Evolutionary conservation across 2,888 invertebrate genomes (phyloP).

Genomic region (Chloromyia formosa): DNA sequence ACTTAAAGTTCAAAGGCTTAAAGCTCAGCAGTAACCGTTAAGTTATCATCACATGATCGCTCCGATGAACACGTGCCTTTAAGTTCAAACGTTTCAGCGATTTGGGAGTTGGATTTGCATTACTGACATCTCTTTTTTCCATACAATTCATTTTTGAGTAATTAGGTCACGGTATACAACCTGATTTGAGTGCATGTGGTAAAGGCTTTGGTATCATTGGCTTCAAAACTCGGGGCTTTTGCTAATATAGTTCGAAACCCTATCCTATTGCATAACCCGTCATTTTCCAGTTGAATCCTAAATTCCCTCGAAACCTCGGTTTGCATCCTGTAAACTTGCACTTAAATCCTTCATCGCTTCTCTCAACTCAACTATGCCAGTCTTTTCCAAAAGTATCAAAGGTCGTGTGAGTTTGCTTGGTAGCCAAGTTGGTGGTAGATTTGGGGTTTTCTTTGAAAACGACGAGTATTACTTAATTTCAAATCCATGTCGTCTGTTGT

Average conservation of each 20-base stretch:
- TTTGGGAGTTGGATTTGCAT: background rate
- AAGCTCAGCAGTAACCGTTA: no score
- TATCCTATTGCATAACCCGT: background rate
- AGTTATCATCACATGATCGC: no score
- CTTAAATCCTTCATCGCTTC: background rate
- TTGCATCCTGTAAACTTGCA: background rate
- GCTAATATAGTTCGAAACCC: background rate
- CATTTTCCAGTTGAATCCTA: background rate
- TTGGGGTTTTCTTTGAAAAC: constrained; percentile 14
- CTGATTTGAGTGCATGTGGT: constrained; percentile 1
- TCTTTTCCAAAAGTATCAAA: background rate
- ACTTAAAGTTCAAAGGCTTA: no score
- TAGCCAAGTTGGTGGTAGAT: constrained; percentile 33
- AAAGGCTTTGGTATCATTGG: background rate
- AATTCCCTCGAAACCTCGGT: background rate
- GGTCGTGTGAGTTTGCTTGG: constrained; percentile 19
- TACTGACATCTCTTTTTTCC: background rate
- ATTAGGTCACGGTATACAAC: background rate
- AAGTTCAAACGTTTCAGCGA: background rate
- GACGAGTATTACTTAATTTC: constrained; percentile 14
- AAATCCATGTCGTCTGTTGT: constrained; percentile 57
- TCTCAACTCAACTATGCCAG: background rate
- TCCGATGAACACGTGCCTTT: background rate
- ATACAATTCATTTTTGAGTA: background rate
- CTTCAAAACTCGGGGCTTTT: background rate